phyloP scores from a whole-genome alignment of 2,888 invertebrate genomes.

The Drosophila anomalata region DNA sequence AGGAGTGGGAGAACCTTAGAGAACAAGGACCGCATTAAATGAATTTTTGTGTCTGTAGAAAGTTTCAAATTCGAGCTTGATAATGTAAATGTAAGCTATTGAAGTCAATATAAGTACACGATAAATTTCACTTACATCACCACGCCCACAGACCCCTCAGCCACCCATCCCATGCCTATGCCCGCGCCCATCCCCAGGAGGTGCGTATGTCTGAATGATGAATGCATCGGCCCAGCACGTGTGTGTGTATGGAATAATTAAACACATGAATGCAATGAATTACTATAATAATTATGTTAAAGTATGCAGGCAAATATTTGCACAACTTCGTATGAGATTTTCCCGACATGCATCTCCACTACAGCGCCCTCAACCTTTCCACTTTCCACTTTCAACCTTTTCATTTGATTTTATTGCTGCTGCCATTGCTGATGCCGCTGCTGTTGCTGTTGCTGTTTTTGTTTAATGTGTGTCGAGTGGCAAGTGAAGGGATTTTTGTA shows the following conservation, averaged over 20 bases:
- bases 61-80: constrained; percentile 79
- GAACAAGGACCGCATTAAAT: constrained; percentile 46
- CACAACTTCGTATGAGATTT: constrained; percentile 41
- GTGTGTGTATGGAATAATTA: constrained; percentile 39
- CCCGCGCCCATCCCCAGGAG: too few species aligned
- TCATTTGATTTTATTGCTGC: constrained; percentile 15
- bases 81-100: constrained; percentile 76
- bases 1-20: constrained; percentile 10
- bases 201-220: background rate
- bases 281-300: constrained; percentile 46
- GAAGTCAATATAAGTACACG: constrained; percentile 50
- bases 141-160: constrained; percentile 30
- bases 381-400: background rate
- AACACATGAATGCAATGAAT: constrained; percentile 52
- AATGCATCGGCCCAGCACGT: constrained; percentile 1
- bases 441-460: constrained; percentile 22
- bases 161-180: constrained; percentile 6
- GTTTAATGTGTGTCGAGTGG: constrained; percentile 40
- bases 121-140: constrained; percentile 38
- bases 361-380: constrained; percentile 5
- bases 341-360: background rate
- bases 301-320: constrained; percentile 47
- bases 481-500: constrained; percentile 57
- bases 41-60: constrained; percentile 77
- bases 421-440: constrained; percentile 21